Evolutionary conservation across 2,888 invertebrate genomes (phyloP), one percentile per base, ranked within the genome.

Genomic region (Trypoxylon attenuatum): DNA sequence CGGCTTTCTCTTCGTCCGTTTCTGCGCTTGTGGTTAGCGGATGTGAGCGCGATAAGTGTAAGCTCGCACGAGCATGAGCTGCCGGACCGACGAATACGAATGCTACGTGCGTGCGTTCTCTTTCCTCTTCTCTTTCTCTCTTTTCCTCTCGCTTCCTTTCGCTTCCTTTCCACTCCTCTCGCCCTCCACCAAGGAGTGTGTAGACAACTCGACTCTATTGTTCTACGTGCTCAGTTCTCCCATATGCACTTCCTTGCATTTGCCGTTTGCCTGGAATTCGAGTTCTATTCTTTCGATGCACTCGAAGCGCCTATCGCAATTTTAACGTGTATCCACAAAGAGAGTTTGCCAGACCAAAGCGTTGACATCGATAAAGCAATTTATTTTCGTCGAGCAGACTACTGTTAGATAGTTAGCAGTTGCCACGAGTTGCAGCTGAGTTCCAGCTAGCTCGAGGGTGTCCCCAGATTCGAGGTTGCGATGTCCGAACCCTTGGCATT

Each of bases 1-100:
- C 54, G 45, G 78, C 78, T 77, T 79, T 76, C 75, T 69, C 77
- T 74, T 67, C 66, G 71, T 79, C 68, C 73, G 76, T 65, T 68
- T 73, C 71, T 70, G 61, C 69, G 67, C 64, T 10, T 13, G 65
- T 65, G 67, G 71, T 69, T 72, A 78, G 80, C 82, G 82, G 83
- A 84, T 82, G 83, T 78, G 82, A 82, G 80, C 80, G 76, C 82
- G 76, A 84, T 83, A 83, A 82, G 82, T 71, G 69, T 71, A 19
- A 69, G 69, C 63, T 13, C 33, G n/a, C 33, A 13, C 33, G 13
- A 33, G n/a, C 8, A 33, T 13, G 33, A 33, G n/a, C n/a, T 4
- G 25, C 5, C 25, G 25, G 5, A 5, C 25, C 25, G 25, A 25
- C 33, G 33, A 13, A 10, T 10, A 33, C 33, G 33, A 10, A 13